phyloP scores from a whole-genome alignment of 2,888 invertebrate genomes.

The Hanleya hanleyi region DNA sequence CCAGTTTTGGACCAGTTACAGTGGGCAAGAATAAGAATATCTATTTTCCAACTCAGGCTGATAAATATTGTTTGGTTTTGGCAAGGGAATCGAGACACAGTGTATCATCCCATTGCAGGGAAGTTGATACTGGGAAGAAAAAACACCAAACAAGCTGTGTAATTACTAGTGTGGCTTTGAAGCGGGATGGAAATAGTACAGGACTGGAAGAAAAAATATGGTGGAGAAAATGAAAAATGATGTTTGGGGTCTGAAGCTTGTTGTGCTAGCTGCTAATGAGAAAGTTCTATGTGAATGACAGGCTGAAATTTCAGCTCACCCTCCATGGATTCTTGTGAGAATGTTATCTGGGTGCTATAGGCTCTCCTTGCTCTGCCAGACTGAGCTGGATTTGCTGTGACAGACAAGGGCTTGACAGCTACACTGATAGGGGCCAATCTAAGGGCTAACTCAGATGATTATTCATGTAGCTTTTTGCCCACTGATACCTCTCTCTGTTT shows the following conservation, averaged over 20 bases:
- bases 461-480: background rate
- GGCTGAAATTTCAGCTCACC: constrained; percentile 26
- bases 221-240: background rate
- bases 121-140: background rate
- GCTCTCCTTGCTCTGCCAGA: background rate
- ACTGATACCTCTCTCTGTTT: background rate
- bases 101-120: background rate
- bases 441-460: background rate
- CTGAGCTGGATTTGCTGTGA: background rate
- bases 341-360: too few species aligned
- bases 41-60: background rate
- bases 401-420: constrained; percentile 1
- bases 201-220: background rate
- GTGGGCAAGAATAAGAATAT: too few species aligned
- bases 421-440: constrained; percentile 3
- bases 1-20: too few species aligned
- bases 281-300: constrained; percentile 44
- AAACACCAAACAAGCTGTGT: background rate
- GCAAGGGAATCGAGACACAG: background rate
- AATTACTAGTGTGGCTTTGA: background rate
- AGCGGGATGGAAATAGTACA: background rate
- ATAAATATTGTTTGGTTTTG: background rate
- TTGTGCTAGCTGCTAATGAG: constrained; percentile 39
- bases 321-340: constrained; percentile 26
- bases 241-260: background rate